Evolutionary conservation across 2,888 invertebrate species (phyloP).

Genomic region (Eudemis profundana): DNA sequence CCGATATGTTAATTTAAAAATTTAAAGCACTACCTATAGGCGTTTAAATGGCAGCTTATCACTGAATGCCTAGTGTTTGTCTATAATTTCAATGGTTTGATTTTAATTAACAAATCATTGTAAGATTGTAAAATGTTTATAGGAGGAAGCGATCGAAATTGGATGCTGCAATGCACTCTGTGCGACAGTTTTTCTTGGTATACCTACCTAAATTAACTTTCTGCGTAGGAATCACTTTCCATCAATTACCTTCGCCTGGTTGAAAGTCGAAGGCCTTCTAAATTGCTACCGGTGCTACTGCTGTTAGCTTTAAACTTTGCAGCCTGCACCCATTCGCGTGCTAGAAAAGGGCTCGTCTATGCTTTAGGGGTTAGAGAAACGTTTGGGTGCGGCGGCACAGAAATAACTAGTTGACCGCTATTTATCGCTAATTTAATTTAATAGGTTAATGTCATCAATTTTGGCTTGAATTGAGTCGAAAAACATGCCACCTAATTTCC

Average conservation of each 20-base stretch:
- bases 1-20: no score
- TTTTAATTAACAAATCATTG: no score
- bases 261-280: conserved; percentile 54
- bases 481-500: not conserved
- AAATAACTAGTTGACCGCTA: conserved; percentile 55
- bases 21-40: no score
- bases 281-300: conserved; percentile 37
- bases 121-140: no score
- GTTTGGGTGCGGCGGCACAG: conserved; percentile 54
- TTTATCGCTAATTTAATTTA: conserved; percentile 58
- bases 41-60: no score
- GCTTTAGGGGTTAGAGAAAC: conserved; percentile 52
- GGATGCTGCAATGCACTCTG: no score
- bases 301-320: conserved; percentile 39
- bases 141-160: no score
- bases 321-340: conserved; percentile 60
- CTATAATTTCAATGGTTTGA: no score
- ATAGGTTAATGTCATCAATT: conserved; percentile 61
- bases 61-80: no score
- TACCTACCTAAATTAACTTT: conserved; percentile 57
- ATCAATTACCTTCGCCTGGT: conserved; percentile 54
- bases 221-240: conserved; percentile 65
- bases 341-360: conserved; percentile 66
- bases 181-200: conserved; percentile 56
- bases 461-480: not conserved